These are phyloP conservation scores for Epinotia brunnichana DNA, from an alignment of 2,888 invertebrate species.

Conservation along the genomic window DNA sequence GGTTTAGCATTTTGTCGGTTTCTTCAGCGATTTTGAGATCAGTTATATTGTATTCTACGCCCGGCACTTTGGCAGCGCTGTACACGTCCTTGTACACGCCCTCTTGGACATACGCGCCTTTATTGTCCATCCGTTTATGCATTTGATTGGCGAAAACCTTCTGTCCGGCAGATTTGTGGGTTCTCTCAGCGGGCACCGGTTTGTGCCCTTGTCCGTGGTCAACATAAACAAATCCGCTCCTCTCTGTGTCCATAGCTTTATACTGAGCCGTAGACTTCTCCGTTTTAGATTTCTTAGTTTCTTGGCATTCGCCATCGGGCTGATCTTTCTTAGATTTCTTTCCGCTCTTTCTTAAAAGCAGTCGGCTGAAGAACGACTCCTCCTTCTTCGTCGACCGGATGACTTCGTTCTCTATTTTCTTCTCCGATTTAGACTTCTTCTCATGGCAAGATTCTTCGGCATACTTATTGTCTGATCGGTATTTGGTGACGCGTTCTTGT, in stretches of 20 bases:
- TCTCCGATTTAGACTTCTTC: constrained; percentile 79
- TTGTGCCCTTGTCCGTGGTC: constrained; percentile 67
- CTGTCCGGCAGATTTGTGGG: constrained; percentile 77
- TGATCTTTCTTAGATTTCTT: constrained; percentile 86
- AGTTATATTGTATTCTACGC: constrained; percentile 77
- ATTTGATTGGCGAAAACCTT: constrained; percentile 79
- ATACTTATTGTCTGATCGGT: constrained; percentile 71
- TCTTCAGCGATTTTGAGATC: constrained; percentile 81
- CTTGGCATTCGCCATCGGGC: constrained; percentile 69
- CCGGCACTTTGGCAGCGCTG: constrained; percentile 75
- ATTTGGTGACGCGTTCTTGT: constrained; percentile 69
- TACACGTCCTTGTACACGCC: constrained; percentile 78
- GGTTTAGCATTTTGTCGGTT: constrained; percentile 77
- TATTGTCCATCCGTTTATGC: constrained; percentile 80
- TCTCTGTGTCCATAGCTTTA: constrained; percentile 69
- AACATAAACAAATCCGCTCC: constrained; percentile 55
- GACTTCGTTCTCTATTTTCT: constrained; percentile 78
- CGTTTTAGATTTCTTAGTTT: constrained; percentile 72
- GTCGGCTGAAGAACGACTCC: constrained; percentile 86
- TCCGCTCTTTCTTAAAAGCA: constrained; percentile 87
- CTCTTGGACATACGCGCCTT: constrained; percentile 80
- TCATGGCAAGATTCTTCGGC: constrained; percentile 79
- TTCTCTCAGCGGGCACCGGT: constrained; percentile 74
- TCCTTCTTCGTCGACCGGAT: constrained; percentile 81
- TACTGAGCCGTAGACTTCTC: constrained; percentile 70